Evolutionary conservation across 2,797 vertebrate genomes (phyloP), one percentile per base, ranked within the genome.

Genomic region (Coilia nasus): DNA sequence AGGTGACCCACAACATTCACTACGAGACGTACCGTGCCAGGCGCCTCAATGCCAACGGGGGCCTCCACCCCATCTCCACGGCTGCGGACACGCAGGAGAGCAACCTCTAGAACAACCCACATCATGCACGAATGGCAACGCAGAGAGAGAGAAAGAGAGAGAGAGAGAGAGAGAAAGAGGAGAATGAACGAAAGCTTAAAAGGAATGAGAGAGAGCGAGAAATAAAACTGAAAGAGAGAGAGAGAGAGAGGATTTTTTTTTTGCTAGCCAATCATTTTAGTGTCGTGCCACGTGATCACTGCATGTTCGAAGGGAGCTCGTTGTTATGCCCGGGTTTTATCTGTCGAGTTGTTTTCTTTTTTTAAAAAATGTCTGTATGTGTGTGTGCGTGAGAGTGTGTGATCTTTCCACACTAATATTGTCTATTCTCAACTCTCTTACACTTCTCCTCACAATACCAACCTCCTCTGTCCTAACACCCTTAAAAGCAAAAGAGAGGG

Each of bases 1-100:
- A 99, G 94, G 97, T 99, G 88, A 99, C 98, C 21, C 98, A 99
- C 91, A 99, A 98, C 94, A 99, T 99, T 92, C 98, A 99, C 90
- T 99, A 99, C 21, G 98, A 99, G 95, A 98, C 97, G 21, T 99
- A 98, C 92, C 96, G 98, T 88, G 98, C 98, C 93, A 99, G 97
- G 91, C 94, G 98, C 90, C 96, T 99, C 89, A 99, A 99, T 44
- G 98, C 97, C 92, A 99, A 97, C 0, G 98, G 98, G 88, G 98
- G 98, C 89, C 96, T 99, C 81, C 97, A 97, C 86, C 97, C 97
- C 87, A 97, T 98, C 92, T 93, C 97, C 75, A 92, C 92, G 0
- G 94, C 94, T 89, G 92, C 94, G 41, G 91, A 93, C 87, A 93
- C 94, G 83, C 97, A 96, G 0, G 95, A 97, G 88, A 98, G 97